phyloP scores from a whole-genome alignment of 2,797 vertebrate species.

The Chaunax sp. region DNA sequence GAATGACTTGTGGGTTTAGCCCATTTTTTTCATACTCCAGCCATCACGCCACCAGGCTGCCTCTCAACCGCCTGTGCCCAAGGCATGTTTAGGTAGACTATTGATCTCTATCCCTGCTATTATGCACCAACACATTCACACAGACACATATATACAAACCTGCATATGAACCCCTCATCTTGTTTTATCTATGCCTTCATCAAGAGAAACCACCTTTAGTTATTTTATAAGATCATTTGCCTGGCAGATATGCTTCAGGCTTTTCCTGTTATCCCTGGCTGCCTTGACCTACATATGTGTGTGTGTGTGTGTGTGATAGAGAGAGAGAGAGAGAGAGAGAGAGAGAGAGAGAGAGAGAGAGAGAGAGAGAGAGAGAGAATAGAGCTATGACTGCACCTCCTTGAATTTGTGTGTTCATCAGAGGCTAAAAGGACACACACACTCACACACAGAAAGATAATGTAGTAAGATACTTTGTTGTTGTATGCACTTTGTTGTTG shows the following conservation, averaged over 20 bases:
- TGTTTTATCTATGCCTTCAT: constrained; percentile 63
- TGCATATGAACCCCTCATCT: constrained; percentile 57
- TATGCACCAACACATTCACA: constrained; percentile 42
- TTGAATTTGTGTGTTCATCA: constrained; percentile 52
- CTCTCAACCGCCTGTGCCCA: constrained; percentile 27
- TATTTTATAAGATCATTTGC: constrained; percentile 83
- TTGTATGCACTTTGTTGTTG: too few relatives aligned
- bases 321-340: constrained; percentile 21
- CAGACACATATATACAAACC: constrained; percentile 48
- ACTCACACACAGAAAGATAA: not conserved
- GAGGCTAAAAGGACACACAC: constrained; percentile 23
- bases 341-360: not conserved
- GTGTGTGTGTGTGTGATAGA: constrained; percentile 64
- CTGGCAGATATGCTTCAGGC: constrained; percentile 82
- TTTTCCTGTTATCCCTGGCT: constrained; percentile 83
- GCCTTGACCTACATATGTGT: constrained; percentile 86
- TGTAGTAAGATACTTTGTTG: not conserved
- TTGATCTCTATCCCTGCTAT: constrained; percentile 38
- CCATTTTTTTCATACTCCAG: too few relatives aligned
- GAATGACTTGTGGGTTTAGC: too few relatives aligned
- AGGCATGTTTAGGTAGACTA: constrained; percentile 28
- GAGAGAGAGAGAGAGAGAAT: constrained; percentile 24
- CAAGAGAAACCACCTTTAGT: constrained; percentile 75
- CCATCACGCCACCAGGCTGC: too few relatives aligned
- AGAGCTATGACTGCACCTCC: constrained; percentile 20